Evolutionary conservation across 2,888 invertebrate genomes (phyloP), one percentile per base, ranked within the genome.

Genomic region (Beris morrisii): DNA sequence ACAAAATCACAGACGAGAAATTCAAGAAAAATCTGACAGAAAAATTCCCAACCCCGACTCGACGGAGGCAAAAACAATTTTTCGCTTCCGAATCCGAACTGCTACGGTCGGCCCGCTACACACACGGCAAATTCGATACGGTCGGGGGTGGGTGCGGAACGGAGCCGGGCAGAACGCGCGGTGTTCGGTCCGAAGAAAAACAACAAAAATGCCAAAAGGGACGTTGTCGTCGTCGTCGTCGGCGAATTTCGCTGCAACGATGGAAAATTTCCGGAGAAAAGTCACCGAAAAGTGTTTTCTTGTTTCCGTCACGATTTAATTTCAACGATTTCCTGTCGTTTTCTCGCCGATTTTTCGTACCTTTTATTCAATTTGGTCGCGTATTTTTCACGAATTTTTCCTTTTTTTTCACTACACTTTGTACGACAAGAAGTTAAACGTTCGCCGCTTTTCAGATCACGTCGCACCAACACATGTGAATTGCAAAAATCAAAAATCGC

Each of bases 171-270:
- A 53, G 30, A 53, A 30, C 28, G 53, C 53, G 38, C 5, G 38
- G 38, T 38, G 38, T 38, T 38, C 38, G 31, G 31, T 53, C 28
- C 53, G 53, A 30, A 28, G 30, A 53, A 53, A 22, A 46, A 46
- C 46, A 46, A 46, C 15, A 22, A 22, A 22, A 22, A 22, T 22
- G 22, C 22, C 22, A 22, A 22, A 22, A 22, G 22, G 22, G 22
- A 22, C 22, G 22, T 22, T 3, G 22, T 22, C 22, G 22, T 22
- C 22, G 22, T 22, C 22, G 22, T 22, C 22, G 22, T 22, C 22
- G 22, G 22, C 22, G 22, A 22, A 22, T 22, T 22, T 22, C 22
- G 22, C 22, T 22, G 22, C 22, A 22, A 22, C 30, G 12, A 30
- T 31, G 12, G 30, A 30, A 28, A 53, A 53, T n/a, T 30, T 31